phyloP scores from a whole-genome alignment of 2,888 invertebrate species.

The Autographa gamma region DNA sequence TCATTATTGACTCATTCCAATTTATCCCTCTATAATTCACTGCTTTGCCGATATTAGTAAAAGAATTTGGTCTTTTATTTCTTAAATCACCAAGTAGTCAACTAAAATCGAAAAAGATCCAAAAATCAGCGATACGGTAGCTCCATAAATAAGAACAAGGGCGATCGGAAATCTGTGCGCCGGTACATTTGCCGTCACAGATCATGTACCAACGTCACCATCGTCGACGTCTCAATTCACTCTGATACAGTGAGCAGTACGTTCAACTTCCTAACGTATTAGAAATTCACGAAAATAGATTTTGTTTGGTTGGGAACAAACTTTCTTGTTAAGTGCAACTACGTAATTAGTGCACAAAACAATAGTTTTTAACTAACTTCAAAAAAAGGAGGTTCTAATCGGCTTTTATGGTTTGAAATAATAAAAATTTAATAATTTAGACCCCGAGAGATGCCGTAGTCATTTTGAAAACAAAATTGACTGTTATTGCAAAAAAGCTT shows the following conservation, averaged over 20 bases:
- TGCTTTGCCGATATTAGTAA: too few relatives aligned
- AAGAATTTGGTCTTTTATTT: background rate
- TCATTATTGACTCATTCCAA: too few relatives aligned
- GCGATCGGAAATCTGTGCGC: constrained; percentile 33
- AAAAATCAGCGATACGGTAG: constrained; percentile 11
- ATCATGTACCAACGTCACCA: constrained; percentile 58
- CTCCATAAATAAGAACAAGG: constrained; percentile 24
- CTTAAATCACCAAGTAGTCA: background rate
- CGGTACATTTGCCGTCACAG: constrained; percentile 52
- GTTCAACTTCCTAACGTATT: constrained; percentile 20
- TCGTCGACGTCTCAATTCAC: constrained; percentile 62
- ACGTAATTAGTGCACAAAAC: too few relatives aligned
- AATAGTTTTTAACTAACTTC: too few relatives aligned
- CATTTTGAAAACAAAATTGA: too few relatives aligned
- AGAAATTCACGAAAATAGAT: constrained; percentile 9
- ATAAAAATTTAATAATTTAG: too few relatives aligned
- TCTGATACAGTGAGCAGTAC: constrained; percentile 31
- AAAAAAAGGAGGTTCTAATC: too few relatives aligned
- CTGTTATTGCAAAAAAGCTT: too few relatives aligned
- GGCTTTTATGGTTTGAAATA: too few relatives aligned
- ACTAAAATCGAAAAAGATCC: background rate
- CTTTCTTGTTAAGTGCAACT: background rate
- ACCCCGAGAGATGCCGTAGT: too few relatives aligned
- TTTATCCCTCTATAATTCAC: too few relatives aligned
- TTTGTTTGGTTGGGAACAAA: background rate